Base-by-base conservation (phyloP, 2,113 vertebrate species). In the Crypturellus undulatus region DNA sequence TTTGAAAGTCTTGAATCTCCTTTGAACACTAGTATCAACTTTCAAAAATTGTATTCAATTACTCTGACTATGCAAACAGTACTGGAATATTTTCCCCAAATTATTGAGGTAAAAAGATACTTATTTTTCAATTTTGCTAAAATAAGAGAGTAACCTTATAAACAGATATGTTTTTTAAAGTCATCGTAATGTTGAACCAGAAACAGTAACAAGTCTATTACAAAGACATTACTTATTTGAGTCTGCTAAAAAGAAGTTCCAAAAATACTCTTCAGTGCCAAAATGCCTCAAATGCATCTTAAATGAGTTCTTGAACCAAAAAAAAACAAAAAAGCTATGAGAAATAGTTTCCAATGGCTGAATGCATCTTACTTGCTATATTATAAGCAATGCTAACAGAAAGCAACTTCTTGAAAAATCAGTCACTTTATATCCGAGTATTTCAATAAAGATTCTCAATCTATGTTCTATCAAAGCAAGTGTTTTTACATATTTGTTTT, bases 401-500 rank as follows among this genome's bases (percentile, higher is more conserved):
- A 89, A 59, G 70, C 26, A 87, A 76, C 21, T 42, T 91, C n/a
- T 93, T 52, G 60, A 40, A 77, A 88, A 94, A 80, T 6, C 2
- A 62, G 36, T 79, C 4, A 8, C 34, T 89, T 58, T 87, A 34
- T 14, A 80, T 38, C 40, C 86, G 36, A 92, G 43, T 79, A 88
- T 73, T 94, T 89, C 69, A 87, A 25, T 54, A 69, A 12, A 54
- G 17, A 63, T 69, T 89, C 84, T 91, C 62, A 6, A 72, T 73
- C 8, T 93, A 8, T 87, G 70, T 70, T 83, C 59, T 80, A 59
- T 68, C 68, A 95, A 92, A 90, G 7, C 21, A 92, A 86, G 60
- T 65, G 52, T 80, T 92, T 71, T 10, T 92, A 22, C 25, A 36
- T 30, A 72, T 28, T 34, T 52, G 32, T 52, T 67, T 20, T 52